Evolutionary conservation across 2,888 invertebrate genomes (phyloP), one percentile per base, ranked within the genome.

Genomic region (Ptychoptera contaminata): DNA sequence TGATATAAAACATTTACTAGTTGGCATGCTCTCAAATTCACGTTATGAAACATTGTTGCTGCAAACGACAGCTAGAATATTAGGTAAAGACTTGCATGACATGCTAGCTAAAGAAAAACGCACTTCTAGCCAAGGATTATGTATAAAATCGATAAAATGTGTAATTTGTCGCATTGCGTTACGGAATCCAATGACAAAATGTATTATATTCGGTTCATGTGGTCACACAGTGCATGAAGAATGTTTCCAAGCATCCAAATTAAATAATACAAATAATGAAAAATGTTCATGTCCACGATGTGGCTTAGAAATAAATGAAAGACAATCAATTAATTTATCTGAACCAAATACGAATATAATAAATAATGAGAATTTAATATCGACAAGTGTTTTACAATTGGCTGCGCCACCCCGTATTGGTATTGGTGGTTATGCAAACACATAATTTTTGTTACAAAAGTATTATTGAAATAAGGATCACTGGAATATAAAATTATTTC

Each of bases 21-120:
- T 72, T 62, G 77, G 77, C 43, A 83, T 87, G 70, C 65, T 86
- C 49, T 76, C 77, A 14, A 83, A 84, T 54, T 84, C 82, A 48
- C 73, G 75, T 32, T 82, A 82, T 56, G 83, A 87, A 59, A 76
- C 79, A 56, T 73, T 79, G 40, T 69, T 84, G 54, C 69, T 84
- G 52, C 72, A 74, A 51, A 76, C 78, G 0, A 77, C 79, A 4
- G 73, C 77, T 39, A 73, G 73, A 49, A 64, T 81, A 37, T 67
- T 82, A 37, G 76, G 81, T 52, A 68, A 74, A 44, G 82, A 85
- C 65, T 68, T 85, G 42, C 82, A 82, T 56, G 66, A 67, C 43
- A 52, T 62, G 43, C 61, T 69, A 23, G 56, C 54, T 0, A 53
- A 56, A 37, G 56, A 57, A 5, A 56, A 56, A 10, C 53, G 47